Evolutionary conservation across 2,113 vertebrate genomes (phyloP), one percentile per base, ranked within the genome.

Genomic region (Uropsilus gracilis): DNA sequence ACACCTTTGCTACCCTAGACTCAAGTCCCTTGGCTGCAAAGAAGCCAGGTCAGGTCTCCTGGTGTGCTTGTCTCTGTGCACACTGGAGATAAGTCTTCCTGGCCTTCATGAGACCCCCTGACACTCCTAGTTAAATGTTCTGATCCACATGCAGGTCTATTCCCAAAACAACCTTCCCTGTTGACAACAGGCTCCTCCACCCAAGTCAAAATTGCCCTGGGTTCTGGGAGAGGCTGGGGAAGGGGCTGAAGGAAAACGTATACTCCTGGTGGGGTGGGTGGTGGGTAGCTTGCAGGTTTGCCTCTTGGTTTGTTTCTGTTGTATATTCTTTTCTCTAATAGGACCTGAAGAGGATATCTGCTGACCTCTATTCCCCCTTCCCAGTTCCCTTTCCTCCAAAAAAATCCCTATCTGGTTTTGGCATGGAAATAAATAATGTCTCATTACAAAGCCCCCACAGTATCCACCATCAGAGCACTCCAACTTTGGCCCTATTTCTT

Each of bases 111-210:
- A 37, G 34, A 22, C 63, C 59, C 86, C 68, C 77, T 34, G 17
- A 75, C 5, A 28, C 24, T 14, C 42, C 17, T 5, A 44, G 94
- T 66, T 88, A 94, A 82, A 32, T 81, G 11, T 4, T 57, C 75
- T 80, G 86, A 69, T 30, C 64, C 53, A 59, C 48, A 6, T 14
- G 42, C 39, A 92, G 53, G 5, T 42, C 83, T 90, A 28, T 57
- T 76, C 80, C 86, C 78, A 89, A 82, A 14, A 93, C 39, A 90
- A 44, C 20, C 46, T 76, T 72, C 85, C 50, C 5, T 73, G 76
- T 55, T 86, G 71, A 89, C 69, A 68, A 44, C 14, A 89, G 78
- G 64, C 34, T 69, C 1, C 8, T 28, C 53, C 20, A 22, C 76
- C 86, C 92, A 94, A 64, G 71, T 48, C 42, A 83, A 83, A 37